Evolutionary conservation across 2,113 vertebrate species (phyloP).

Genomic region (Phalacrocorax pelagicus): DNA sequence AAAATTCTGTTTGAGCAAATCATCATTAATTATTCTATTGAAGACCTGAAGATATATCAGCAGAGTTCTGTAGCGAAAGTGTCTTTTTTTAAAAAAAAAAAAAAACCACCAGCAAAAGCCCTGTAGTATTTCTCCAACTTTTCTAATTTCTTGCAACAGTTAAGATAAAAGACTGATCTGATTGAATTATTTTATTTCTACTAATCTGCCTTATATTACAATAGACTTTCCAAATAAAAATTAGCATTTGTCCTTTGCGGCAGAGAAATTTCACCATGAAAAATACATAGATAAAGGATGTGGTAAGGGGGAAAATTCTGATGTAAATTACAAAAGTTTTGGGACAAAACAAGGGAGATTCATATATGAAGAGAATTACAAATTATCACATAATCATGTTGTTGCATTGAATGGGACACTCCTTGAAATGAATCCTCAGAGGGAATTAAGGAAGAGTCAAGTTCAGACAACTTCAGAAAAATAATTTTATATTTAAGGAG

Average conservation of each 20-base stretch:
- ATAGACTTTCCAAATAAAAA: neutral
- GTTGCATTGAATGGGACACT: neutral
- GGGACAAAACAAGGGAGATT: neutral
- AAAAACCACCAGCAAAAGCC: neutral
- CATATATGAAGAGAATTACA: neutral
- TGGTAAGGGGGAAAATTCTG: neutral
- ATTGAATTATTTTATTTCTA: neutral
- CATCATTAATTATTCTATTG: neutral
- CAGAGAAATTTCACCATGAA: neutral
- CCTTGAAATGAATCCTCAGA: neutral
- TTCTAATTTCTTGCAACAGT: neutral
- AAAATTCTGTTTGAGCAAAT: neutral
- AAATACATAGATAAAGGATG: neutral
- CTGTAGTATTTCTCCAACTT: neutral
- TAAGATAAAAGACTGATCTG: neutral
- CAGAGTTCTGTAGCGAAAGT: neutral
- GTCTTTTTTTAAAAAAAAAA: neutral
- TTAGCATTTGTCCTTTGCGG: neutral
- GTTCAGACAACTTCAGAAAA: neutral
- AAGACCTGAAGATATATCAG: neutral
- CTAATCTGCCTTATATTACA: neutral
- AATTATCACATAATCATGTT: neutral
- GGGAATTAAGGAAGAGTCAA: neutral
- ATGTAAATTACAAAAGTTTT: neutral
- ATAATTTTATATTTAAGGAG: neutral